Evolutionary conservation across 2,888 invertebrate species (phyloP), one percentile per base, ranked within the genome.

Genomic region (Heliconius erato): DNA sequence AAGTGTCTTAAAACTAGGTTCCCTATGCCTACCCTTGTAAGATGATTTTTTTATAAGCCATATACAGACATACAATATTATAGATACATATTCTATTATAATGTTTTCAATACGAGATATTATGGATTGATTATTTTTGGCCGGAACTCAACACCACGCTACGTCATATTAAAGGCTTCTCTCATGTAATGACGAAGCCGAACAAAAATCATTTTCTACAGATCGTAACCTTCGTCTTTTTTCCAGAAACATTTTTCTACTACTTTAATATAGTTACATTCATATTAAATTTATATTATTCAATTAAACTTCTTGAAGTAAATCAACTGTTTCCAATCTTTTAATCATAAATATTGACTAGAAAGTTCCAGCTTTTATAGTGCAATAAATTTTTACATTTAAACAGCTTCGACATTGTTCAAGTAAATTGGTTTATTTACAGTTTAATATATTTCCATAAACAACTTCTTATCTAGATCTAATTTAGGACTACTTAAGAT

Each of bases 301-400:
- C 11, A 63, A n/a, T n/a, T 63, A n/a, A n/a, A n/a, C 59, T n/a
- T 23, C 63, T n/a, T n/a, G n/a, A 63, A 63, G n/a, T 63, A 63
- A 63, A n/a, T 63, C 3, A 63, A 63, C 63, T 63, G n/a, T 63
- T 63, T 63, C 1, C n/a, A 63, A 63, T 63, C 11, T 63, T n/a
- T 11, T 63, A n/a, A 63, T 63, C n/a, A n/a, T 63, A 63, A 32
- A 26, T 72, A 44, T 72, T 28, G 7, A 16, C 72, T 19, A 44
- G 44, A 72, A n/a, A 72, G 71, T 44, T 26, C 19, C 1, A 49
- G 35, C 35, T 63, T 76, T 63, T 63, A 76, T 40, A 59, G 76
- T 35, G 40, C 35, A 76, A 76, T 63, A 76, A 40, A 76, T 76
- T 40, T 76, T 63, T 76, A 63, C 76, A 76, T 63, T 76, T 76